Base-by-base conservation (phyloP, 2,797 vertebrate genomes). In the Sebastes hopkinsi region DNA sequence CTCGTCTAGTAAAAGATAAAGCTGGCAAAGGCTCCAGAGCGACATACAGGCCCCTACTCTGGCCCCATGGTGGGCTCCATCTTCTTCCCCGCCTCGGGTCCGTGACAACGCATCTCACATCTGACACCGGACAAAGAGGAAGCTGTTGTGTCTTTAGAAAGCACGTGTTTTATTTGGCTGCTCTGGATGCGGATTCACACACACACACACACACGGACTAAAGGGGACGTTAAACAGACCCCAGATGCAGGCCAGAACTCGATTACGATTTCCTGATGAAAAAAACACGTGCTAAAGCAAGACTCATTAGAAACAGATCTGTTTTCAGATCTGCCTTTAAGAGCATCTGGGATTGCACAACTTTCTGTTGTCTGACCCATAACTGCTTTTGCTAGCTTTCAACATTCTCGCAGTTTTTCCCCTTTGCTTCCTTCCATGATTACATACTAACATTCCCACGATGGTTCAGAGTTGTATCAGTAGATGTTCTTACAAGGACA, bases 261-360 rank as follows among this genome's bases (percentile, higher is more conserved):
- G 0, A 34, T 76, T 56, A 52, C 3, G 3, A 84, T 29, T 83
- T 88, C 73, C 66, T 77, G 30, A 30, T 12, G 36, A 75, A 79
- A 60, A 13, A n/a, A 14, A 52, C 2, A n/a, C 65, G 67, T 4
- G 75, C 23, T 29, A 36, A 46, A 68, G 58, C 22, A 38, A 27
- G 27, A 46, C 58, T 75, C 13, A 52, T 80, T 60, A 27, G 32
- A 68, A 77, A 54, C 73, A 79, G 34, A 74, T 60, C 46, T 46
- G 56, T 20, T 76, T 79, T 67, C 69, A 74, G 54, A 71, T 70
- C 59, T 50, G 58, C 12, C 67, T 79, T 67, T 16, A 75, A 72
- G 54, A 69, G 23, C 77, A 64, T 83, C 67, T 81, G 82, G 66
- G 22, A 29, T 81, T 85, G 65, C 29, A 60, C 67, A 88, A 84